Percentiles rank a stretch among this genome's conserved stretches.
Conservation (phyloP, 2,797 vertebrate species). For the Scolopax bukidnonensis region DNA sequence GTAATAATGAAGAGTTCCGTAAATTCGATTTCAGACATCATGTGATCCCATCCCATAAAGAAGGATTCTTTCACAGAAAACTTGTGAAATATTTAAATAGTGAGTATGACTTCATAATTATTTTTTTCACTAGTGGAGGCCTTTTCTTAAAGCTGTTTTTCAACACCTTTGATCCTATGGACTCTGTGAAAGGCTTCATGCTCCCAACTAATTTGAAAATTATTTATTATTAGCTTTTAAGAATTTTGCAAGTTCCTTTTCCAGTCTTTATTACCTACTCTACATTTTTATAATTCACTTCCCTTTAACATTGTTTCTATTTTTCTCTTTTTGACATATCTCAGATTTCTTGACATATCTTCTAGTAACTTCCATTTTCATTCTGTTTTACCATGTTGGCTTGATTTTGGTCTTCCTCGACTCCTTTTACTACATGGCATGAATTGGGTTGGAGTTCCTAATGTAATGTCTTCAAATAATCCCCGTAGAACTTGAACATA, state of each 20-base stretch:
- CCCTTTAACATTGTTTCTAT: neutral
- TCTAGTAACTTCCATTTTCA: neutral
- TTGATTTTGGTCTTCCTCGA: neutral
- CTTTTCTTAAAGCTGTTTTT: neutral
- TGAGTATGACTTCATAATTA: neutral
- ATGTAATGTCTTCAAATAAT: neutral
- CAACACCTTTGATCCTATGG: neutral
- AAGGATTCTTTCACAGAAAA: neutral
- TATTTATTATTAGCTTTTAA: neutral
- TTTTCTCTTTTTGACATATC: neutral
- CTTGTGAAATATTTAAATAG: neutral
- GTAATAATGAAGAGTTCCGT: neutral
- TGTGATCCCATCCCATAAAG: neutral
- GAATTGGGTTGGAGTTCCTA: neutral
- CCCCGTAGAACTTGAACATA: neutral
- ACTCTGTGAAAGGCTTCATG: neutral
- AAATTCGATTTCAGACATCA: neutral
- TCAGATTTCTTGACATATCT: neutral
- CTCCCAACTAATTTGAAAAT: neutral
- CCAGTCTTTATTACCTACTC: neutral
- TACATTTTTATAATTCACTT: neutral
- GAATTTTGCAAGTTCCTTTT: neutral
- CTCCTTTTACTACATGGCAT: neutral
- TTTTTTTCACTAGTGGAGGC: rapidly evolving
- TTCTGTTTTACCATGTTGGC: neutral